These are phyloP conservation scores for Drosophila barbarae DNA, from an alignment of 2,888 invertebrate species.

Conservation along the genomic window DNA sequence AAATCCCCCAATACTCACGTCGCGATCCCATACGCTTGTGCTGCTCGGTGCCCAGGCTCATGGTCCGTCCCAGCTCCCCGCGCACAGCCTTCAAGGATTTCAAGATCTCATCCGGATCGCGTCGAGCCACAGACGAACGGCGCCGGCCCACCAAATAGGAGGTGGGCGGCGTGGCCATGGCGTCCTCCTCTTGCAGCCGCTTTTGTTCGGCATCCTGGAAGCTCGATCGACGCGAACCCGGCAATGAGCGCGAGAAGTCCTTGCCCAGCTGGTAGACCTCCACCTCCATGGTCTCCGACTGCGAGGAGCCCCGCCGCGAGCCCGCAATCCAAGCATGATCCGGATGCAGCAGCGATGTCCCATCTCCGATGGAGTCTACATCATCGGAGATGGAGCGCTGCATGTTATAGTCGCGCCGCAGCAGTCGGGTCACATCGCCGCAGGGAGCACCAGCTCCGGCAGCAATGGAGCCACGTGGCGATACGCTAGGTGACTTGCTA, in stretches of 20 bases:
- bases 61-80: constrained; percentile 89
- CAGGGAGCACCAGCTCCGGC: constrained; percentile 82
- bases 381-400: constrained; percentile 89
- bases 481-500: constrained; percentile 87
- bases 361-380: constrained; percentile 87
- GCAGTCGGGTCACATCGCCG: constrained; percentile 83
- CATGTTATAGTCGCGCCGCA: constrained; percentile 87
- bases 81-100: constrained; percentile 90
- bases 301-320: constrained; percentile 92
- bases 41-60: constrained; percentile 86
- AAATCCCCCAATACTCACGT: constrained; percentile 82
- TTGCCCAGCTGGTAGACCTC: constrained; percentile 91
- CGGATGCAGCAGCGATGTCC: constrained; percentile 89
- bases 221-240: constrained; percentile 91
- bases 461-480: constrained; percentile 86
- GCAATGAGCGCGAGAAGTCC: constrained; percentile 91
- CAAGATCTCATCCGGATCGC: constrained; percentile 91
- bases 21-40: constrained; percentile 82
- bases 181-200: constrained; percentile 80
- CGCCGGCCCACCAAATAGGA: constrained; percentile 86
- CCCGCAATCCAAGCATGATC: constrained; percentile 90
- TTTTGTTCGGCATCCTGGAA: constrained; percentile 86
- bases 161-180: constrained; percentile 80
- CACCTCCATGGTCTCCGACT: constrained; percentile 91
- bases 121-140: constrained; percentile 89